phyloP scores from a whole-genome alignment of 2,888 invertebrate genomes.

The Ceratothoa steindachneri region DNA sequence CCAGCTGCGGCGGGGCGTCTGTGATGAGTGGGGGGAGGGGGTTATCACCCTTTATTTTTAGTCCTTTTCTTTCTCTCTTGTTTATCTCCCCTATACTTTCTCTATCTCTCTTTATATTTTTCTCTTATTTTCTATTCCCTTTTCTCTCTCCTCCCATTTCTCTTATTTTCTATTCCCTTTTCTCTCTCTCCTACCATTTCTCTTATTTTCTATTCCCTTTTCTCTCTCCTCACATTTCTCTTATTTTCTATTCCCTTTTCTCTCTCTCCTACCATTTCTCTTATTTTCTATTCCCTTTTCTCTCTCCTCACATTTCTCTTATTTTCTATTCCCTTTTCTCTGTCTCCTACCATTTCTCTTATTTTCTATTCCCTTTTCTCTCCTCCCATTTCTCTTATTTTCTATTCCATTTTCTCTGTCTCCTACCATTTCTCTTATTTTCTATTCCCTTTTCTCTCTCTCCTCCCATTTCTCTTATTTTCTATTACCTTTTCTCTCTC shows the following conservation, averaged over 20 bases:
- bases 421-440: not conserved
- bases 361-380: not conserved
- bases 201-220: no score
- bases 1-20: no score
- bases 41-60: not conserved
- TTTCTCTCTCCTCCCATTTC: not conserved
- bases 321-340: not conserved
- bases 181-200: no score
- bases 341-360: not conserved
- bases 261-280: not conserved
- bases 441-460: not conserved
- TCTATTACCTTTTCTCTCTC: not conserved
- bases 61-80: not conserved
- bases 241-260: no score
- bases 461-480: not conserved
- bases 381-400: not conserved
- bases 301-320: not conserved
- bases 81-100: no score
- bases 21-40: no score
- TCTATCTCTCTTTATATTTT: no score
- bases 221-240: no score
- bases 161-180: no score
- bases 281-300: not conserved
- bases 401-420: not conserved
- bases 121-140: slow-evolving; percentile 7